phyloP scores from a whole-genome alignment of 2,888 invertebrate species.

The Acholoe squamosa region DNA sequence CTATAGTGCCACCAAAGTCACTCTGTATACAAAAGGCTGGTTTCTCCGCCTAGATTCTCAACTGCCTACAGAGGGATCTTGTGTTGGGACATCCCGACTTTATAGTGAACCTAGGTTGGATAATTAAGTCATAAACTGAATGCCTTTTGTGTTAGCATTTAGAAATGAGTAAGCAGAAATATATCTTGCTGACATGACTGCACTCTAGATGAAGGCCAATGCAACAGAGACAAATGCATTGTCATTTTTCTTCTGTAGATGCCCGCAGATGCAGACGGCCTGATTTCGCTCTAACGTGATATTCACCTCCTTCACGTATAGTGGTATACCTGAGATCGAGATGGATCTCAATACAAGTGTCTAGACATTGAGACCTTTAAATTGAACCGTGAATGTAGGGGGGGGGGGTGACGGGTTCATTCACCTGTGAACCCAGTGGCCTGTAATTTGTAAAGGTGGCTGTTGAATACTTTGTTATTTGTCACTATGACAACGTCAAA shows the following conservation, averaged over 20 bases:
- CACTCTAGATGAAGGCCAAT: no score
- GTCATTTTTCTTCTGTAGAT: no score
- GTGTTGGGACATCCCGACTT: neutral
- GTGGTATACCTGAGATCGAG: neutral
- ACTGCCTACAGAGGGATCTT: neutral
- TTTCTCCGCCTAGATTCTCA: neutral
- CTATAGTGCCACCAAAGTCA: slow-evolving; percentile 14
- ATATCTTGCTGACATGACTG: no score
- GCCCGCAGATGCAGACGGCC: no score
- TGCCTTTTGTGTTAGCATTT: no score
- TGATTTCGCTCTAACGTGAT: no score
- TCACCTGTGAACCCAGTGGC: slow-evolving; percentile 29
- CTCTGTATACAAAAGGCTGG: neutral
- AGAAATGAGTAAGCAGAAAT: no score
- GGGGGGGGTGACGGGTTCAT: neutral
- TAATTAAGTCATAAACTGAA: no score
- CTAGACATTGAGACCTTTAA: neutral
- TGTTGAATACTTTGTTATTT: neutral
- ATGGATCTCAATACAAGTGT: neutral
- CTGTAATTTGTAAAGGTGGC: slow-evolving; percentile 22
- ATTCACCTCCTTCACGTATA: neutral
- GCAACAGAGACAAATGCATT: no score
- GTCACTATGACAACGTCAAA: slow-evolving; percentile 29
- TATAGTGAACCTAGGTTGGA: neutral
- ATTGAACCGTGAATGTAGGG: neutral